These are phyloP conservation scores for Drosophila baimaii DNA, from an alignment of 1,140 invertebrate genomes.

Conservation along the genomic window DNA sequence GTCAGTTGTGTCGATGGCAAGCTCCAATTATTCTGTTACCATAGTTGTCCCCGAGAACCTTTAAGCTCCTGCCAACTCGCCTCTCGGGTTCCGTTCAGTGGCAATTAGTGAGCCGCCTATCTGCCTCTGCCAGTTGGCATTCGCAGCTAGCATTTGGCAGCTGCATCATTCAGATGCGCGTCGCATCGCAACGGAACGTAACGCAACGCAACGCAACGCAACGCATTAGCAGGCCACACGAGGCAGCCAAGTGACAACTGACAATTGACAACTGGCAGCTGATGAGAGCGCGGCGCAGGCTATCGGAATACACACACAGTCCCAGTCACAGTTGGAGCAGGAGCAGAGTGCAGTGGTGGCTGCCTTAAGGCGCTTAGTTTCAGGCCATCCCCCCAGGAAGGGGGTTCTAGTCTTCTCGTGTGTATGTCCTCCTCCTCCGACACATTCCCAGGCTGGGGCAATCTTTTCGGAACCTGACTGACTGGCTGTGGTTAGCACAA, in stretches of 20 bases:
- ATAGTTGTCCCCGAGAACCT: constrained; percentile 7
- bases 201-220: constrained; percentile 53
- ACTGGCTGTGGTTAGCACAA: neutral
- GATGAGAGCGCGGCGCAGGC: constrained; percentile 18
- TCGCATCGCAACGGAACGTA: constrained; percentile 55
- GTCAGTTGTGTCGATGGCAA: neutral
- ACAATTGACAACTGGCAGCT: constrained; percentile 56
- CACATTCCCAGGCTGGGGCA: neutral
- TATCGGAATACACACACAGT: neutral
- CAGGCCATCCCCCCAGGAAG: neutral
- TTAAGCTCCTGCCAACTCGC: constrained; percentile 1
- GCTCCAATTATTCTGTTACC: constrained; percentile 1
- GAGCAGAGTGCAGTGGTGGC: neutral
- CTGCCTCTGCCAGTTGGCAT: constrained; percentile 19
- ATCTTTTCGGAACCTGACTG: constrained; percentile 6
- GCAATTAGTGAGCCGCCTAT: constrained; percentile 45
- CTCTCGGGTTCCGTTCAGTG: constrained; percentile 4
- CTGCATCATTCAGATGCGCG: constrained; percentile 70
- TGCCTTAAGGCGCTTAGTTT: constrained; percentile 52
- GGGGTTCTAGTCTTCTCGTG: too few species aligned
- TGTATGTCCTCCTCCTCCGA: too few species aligned
- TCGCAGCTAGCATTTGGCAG: constrained; percentile 28
- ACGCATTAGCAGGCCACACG: constrained; percentile 72
- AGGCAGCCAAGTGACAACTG: constrained; percentile 72
- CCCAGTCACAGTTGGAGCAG: neutral